Conservation (phyloP, 1,140 invertebrate genomes). For the Microplitis mediator region DNA sequence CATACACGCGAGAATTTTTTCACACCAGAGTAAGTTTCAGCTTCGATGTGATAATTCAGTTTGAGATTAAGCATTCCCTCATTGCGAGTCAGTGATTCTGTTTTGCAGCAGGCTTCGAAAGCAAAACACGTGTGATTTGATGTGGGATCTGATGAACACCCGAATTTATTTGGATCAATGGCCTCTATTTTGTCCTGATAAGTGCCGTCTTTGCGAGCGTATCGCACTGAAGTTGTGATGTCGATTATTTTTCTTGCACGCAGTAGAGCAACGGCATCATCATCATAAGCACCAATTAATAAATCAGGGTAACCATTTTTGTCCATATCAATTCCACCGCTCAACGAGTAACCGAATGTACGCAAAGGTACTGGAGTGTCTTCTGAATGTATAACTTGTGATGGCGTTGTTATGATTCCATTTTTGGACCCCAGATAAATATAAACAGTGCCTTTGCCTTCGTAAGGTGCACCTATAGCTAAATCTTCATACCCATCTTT, state of each 20-base stretch:
- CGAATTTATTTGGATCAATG: constrained; percentile 79
- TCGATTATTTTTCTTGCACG: constrained; percentile 85
- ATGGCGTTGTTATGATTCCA: constrained; percentile 75
- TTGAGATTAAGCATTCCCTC: constrained; percentile 62
- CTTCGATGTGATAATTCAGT: constrained; percentile 80
- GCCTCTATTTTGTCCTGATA: constrained; percentile 69
- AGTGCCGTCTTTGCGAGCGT: constrained; percentile 42
- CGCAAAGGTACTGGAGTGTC: constrained; percentile 63
- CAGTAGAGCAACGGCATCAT: constrained; percentile 75
- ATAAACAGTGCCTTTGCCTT: constrained; percentile 81
- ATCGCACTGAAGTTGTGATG: constrained; percentile 68
- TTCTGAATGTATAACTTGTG: constrained; percentile 71
- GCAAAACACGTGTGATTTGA: constrained; percentile 83
- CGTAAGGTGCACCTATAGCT: constrained; percentile 91
- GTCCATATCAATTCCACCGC: constrained; percentile 89
- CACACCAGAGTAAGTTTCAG: constrained; percentile 77
- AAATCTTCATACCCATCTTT: constrained; percentile 89
- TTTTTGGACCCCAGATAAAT: constrained; percentile 82
- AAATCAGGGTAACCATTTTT: constrained; percentile 91
- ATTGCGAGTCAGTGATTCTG: constrained; percentile 70
- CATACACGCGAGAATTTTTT: constrained; percentile 84
- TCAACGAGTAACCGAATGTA: constrained; percentile 89
- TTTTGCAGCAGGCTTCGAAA: constrained; percentile 86
- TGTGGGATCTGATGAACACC: constrained; percentile 70
- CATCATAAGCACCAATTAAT: constrained; percentile 85